Evolutionary conservation across 2,113 vertebrate genomes (phyloP), one percentile per base, ranked within the genome.

Genomic region (Poecilia latipinna): DNA sequence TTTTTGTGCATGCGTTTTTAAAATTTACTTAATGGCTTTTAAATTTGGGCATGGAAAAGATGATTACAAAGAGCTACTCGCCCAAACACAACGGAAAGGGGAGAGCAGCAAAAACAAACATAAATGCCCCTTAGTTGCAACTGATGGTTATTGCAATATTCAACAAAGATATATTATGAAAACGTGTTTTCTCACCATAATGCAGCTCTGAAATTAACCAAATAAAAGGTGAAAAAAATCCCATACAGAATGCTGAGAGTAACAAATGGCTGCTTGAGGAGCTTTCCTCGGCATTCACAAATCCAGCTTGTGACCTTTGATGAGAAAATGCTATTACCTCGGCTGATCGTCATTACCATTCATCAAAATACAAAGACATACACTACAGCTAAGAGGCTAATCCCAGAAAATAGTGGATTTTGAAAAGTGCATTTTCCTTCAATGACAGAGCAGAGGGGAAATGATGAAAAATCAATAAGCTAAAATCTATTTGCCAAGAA

Each of bases 401-500:
- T 68, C 28, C 31, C 12, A 82, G 79, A 78, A 82, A 80, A 81
- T 29, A 69, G 60, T 33, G 62, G 60, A 61, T 74, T 42, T 77
- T 71, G 65, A 87, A 60, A 19, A 19, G n/a, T 76, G 12, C 68
- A 39, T 74, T 73, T 26, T 51, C 6, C 63, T 71, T 79, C 61
- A 72, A 74, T 80, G 87, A 88, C 82, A 63, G 57, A 72, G 70
- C 51, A 57, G 71, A 76, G 60, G 31, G 70, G 13, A 90, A 86
- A 88, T 79, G 68, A 91, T 90, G 89, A 88, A 67, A 78, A 91
- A 93, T 92, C 91, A 90, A 91, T 92, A 88, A 72, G 75, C 79
- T 86, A 65, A 89, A 84, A 92, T 90, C 80, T 79, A 85, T 86
- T 83, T 85, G 87, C 90, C 89, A 88, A 83, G 77, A 75, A 57